Evolutionary conservation across 2,888 invertebrate species (phyloP), one percentile per base, ranked within the genome.

Genomic region (Lasioglossum pauxillum): DNA sequence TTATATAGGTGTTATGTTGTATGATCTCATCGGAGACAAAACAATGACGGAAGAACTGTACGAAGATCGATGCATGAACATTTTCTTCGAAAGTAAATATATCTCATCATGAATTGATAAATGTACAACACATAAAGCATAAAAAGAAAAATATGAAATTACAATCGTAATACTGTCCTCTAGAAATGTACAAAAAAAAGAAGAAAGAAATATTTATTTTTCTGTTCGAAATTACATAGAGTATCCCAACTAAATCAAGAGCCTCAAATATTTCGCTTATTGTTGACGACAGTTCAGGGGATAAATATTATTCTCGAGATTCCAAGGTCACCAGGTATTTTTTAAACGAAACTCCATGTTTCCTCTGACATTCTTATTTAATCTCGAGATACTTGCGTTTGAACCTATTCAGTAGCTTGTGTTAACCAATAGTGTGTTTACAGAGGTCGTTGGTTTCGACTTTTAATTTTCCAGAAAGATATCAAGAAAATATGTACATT

Each of bases 81-180:
- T 49, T 57, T 53, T 75, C 75, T 44, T 57, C 53, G 23, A 23
- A 74, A 67, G 60, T 46, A 78, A 60, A 57, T 64, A 75, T 77
- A 31, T 75, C 76, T 44, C 53, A n/a, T n/a, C 53, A 31, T 60
- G n/a, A 2, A 69, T 35, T 78, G 14, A 82, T 16, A 72, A 14
- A 14, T 75, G 67, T 72, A 46, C 19, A 82, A 88, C 79, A 85
- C 60, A 82, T 44, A 84, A 89, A 89, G 82, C 82, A 79, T 87
- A 87, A 69, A 46, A 80, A 83, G 71, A 77, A 79, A 86, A 35
- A 75, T 49, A 74, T 78, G 53, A 79, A 85, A 73, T 77, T 69
- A 44, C 74, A 69, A 72, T 73, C 78, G 44, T 57, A 53, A 31
- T 85, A 77, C 35, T 64, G 12, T 84, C 38, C 16, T 60, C 53